These are phyloP conservation scores for Burhinus bistriatus DNA, from an alignment of 2,113 vertebrate species.

Conservation along the genomic window DNA sequence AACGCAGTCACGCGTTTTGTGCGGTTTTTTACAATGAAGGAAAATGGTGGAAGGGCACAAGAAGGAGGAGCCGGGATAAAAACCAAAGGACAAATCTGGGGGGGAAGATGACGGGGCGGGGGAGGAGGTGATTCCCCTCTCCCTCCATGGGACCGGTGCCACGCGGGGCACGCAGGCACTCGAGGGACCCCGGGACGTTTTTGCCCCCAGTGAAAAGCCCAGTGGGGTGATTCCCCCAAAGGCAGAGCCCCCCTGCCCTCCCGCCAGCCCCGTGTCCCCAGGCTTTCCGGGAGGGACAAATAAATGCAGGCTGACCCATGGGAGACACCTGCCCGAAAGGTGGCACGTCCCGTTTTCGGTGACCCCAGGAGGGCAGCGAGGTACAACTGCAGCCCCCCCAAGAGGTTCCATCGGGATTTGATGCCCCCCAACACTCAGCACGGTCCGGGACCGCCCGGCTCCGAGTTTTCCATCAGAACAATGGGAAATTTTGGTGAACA, in stretches of 20 bases:
- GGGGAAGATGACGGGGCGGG: not conserved
- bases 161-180: not conserved
- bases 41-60: not conserved
- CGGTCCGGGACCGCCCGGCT: not conserved
- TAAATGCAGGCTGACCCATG: not conserved
- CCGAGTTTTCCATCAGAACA: not conserved
- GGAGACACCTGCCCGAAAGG: not conserved
- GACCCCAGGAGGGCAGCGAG: not conserved
- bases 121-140: not conserved
- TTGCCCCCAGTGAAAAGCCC: not conserved
- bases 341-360: fast-evolving
- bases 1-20: not conserved
- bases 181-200: not conserved
- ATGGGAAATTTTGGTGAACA: not conserved
- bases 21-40: not conserved
- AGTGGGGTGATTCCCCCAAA: not conserved
- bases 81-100: no score
- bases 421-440: not conserved
- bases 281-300: not conserved
- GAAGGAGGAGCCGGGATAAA: not conserved
- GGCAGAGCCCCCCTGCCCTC: not conserved
- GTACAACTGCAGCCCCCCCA: not conserved
- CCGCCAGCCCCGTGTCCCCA: not conserved
- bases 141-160: not conserved
- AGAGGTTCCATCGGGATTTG: not conserved